phyloP scores from a whole-genome alignment of 1,140 invertebrate species.

The Rhizoglyphus robini region DNA sequence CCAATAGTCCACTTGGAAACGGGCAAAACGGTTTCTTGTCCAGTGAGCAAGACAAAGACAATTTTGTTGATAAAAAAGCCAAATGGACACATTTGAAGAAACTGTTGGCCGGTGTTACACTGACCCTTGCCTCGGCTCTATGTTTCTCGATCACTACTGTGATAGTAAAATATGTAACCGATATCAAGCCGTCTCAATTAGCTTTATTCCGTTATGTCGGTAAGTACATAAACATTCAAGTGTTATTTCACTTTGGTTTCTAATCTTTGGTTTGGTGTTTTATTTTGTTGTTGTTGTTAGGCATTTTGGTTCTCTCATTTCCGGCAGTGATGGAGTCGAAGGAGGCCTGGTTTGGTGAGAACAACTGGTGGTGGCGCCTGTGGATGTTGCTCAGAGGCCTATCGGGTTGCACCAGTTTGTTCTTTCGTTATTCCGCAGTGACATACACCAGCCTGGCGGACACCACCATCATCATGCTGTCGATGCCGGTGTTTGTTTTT shows the following conservation, averaged over 20 bases:
- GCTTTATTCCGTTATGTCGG: slow-evolving; percentile 67
- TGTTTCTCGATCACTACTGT: slow-evolving; percentile 78
- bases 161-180: slow-evolving; percentile 53
- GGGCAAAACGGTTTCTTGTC: neutral
- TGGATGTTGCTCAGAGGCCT: slow-evolving; percentile 26
- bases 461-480: slow-evolving; percentile 46
- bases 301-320: slow-evolving; percentile 54
- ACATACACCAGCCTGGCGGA: slow-evolving; percentile 43
- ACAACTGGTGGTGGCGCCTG: slow-evolving; percentile 42
- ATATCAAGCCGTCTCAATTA: slow-evolving; percentile 66
- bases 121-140: slow-evolving; percentile 46
- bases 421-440: slow-evolving; percentile 48
- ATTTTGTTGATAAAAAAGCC: too few relatives aligned
- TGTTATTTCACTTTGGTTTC: neutral
- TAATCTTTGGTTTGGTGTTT: neutral
- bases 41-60: too few relatives aligned
- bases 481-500: slow-evolving; percentile 43
- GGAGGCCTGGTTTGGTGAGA: slow-evolving; percentile 54
- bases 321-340: slow-evolving; percentile 62
- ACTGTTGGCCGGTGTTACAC: neutral
- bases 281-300: too few relatives aligned
- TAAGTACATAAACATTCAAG: slow-evolving; percentile 36
- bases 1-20: neutral
- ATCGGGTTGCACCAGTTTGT: slow-evolving; percentile 27
- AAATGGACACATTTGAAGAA: too few relatives aligned